These are phyloP conservation scores for Pterostichus niger DNA, from an alignment of 2,888 invertebrate genomes.

Conservation along the genomic window DNA sequence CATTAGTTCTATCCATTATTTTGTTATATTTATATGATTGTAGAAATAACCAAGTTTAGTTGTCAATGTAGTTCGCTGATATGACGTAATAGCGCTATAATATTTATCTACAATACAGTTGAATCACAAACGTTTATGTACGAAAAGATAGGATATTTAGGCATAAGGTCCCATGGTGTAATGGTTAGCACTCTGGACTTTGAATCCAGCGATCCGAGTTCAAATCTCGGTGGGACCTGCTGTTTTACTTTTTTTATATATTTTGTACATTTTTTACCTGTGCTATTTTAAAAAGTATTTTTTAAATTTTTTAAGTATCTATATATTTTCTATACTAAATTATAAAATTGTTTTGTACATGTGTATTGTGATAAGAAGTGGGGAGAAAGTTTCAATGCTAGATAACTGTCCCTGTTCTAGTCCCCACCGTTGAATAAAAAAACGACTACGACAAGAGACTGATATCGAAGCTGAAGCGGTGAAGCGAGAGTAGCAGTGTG, in stretches of 20 bases:
- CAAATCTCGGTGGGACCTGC: slow-evolving; percentile 87
- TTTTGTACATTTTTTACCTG: slow-evolving; percentile 8
- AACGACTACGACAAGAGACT: slow-evolving; percentile 40
- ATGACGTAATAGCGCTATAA: slow-evolving; percentile 26
- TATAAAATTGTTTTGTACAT: neutral
- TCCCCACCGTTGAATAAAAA: slow-evolving; percentile 51
- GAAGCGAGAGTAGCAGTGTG: slow-evolving; percentile 48
- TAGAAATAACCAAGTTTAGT: slow-evolving; percentile 38
- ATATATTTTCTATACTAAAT: neutral
- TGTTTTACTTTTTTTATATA: slow-evolving; percentile 10
- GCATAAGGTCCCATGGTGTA: slow-evolving; percentile 84
- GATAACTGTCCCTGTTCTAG: slow-evolving; percentile 7
- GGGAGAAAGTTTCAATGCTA: neutral
- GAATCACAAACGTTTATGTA: neutral
- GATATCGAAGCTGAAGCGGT: slow-evolving; percentile 11
- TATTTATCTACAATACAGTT: slow-evolving; percentile 14
- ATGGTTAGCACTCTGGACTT: slow-evolving; percentile 90
- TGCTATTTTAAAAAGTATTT: slow-evolving; percentile 7
- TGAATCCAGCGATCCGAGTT: slow-evolving; percentile 90
- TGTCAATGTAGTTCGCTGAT: slow-evolving; percentile 38
- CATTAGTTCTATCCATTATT: slow-evolving; percentile 39
- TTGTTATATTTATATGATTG: slow-evolving; percentile 7
- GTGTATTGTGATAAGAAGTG: neutral
- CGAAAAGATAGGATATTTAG: neutral
- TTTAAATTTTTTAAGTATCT: slow-evolving; percentile 26